Conservation (phyloP, 2,888 invertebrate species). For the Anoncus sp. region DNA sequence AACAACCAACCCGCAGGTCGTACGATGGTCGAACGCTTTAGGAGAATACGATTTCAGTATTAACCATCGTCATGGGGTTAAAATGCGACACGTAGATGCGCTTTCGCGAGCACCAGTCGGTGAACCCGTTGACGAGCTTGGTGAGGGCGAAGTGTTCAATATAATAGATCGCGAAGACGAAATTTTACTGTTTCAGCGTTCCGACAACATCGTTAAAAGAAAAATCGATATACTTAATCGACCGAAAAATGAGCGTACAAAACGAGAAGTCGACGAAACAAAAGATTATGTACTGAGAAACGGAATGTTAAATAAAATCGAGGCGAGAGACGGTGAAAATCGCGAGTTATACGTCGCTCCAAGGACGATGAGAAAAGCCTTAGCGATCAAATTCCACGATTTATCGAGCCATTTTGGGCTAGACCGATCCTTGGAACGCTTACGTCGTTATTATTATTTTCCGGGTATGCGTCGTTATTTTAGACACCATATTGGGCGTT, state of each 20-base stretch:
- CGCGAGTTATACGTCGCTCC: not conserved
- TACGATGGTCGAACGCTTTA: not conserved
- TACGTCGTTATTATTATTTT: not conserved
- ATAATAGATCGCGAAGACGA: no score
- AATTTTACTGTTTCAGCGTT: no score
- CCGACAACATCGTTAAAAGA: no score
- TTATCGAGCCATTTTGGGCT: constrained; percentile 14
- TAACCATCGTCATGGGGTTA: not conserved
- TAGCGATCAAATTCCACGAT: constrained; percentile 24
- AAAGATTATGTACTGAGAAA: no score
- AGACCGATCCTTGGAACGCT: not conserved
- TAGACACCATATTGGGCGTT: constrained; percentile 37
- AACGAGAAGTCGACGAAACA: no score
- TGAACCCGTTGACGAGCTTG: not conserved
- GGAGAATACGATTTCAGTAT: not conserved
- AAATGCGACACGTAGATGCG: not conserved
- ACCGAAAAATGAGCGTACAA: no score
- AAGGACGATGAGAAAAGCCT: constrained; percentile 51
- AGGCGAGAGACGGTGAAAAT: no score
- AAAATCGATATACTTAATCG: no score
- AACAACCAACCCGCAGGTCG: not conserved
- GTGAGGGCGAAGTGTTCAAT: not conserved
- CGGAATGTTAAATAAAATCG: not conserved
- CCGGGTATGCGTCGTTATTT: constrained; percentile 1
- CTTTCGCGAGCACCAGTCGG: not conserved